phyloP scores from a whole-genome alignment of 2,797 vertebrate genomes.

The Sorex maritimensis region DNA sequence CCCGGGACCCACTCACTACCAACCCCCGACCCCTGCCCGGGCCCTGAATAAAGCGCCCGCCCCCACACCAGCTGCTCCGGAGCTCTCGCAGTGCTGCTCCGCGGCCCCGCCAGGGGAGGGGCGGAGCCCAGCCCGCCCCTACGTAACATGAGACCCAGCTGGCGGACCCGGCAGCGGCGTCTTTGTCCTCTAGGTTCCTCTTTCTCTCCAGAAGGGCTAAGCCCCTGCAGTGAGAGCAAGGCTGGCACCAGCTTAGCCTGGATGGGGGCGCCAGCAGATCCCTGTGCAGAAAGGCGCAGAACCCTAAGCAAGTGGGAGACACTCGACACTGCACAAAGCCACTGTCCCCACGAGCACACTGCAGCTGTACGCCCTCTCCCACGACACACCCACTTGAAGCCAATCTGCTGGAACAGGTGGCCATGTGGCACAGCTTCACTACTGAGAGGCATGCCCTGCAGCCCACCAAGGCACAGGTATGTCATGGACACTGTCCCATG shows the following conservation, averaged over 20 bases:
- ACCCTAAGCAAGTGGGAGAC: not conserved
- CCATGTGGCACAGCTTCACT: not conserved
- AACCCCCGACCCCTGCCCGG: not conserved
- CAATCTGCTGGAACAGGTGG: not conserved
- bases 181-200: constrained; percentile 82
- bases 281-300: not conserved
- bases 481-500: not conserved
- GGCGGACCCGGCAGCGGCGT: constrained; percentile 19
- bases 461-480: not conserved
- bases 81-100: not conserved
- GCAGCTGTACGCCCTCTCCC: constrained; percentile 9
- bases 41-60: constrained; percentile 75
- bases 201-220: constrained; percentile 72
- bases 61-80: not conserved
- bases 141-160: constrained; percentile 44
- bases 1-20: not conserved
- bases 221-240: constrained; percentile 1
- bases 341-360: not conserved
- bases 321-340: not conserved
- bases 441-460: constrained; percentile 11
- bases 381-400: not conserved
- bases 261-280: not conserved
- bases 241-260: not conserved
- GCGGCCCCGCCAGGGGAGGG: constrained; percentile 28
- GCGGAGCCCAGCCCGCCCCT: constrained; percentile 17